phyloP scores from a whole-genome alignment of 1,140 invertebrate genomes.

The Caenorhabditis remanei region DNA sequence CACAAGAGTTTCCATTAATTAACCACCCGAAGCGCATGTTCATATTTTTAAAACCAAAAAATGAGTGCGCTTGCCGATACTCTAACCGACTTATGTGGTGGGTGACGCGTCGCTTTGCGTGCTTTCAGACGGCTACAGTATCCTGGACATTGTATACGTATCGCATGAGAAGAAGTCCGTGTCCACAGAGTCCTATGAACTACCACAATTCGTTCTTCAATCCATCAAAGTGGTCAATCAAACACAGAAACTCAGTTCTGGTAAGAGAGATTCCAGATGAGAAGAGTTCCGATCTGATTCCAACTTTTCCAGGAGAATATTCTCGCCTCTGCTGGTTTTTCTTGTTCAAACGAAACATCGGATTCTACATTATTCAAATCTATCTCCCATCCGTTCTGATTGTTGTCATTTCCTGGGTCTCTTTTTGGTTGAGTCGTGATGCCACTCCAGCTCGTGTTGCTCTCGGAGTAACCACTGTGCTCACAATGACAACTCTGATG shows the following conservation, averaged over 20 bases:
- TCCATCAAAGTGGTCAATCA: constrained; percentile 76
- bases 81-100: constrained; percentile 46
- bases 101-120: constrained; percentile 51
- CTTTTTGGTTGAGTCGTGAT: constrained; percentile 75
- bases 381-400: constrained; percentile 73
- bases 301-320: constrained; percentile 69
- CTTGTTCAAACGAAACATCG: constrained; percentile 74
- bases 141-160: constrained; percentile 95
- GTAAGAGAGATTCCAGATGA: constrained; percentile 28
- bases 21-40: background rate
- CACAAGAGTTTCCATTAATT: too few species aligned
- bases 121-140: constrained; percentile 92
- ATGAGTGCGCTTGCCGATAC: constrained; percentile 19
- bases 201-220: constrained; percentile 89
- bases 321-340: constrained; percentile 68
- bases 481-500: constrained; percentile 78
- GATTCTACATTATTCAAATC: constrained; percentile 72
- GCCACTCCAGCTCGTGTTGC: constrained; percentile 76
- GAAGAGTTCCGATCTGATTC: background rate
- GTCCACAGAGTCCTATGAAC: constrained; percentile 77
- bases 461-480: constrained; percentile 77
- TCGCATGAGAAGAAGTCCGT: constrained; percentile 78
- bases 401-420: constrained; percentile 75
- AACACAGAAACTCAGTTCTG: constrained; percentile 66
- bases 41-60: background rate